Evolutionary conservation across 2,113 vertebrate species (phyloP).

Genomic region (Hystrix brachyura): DNA sequence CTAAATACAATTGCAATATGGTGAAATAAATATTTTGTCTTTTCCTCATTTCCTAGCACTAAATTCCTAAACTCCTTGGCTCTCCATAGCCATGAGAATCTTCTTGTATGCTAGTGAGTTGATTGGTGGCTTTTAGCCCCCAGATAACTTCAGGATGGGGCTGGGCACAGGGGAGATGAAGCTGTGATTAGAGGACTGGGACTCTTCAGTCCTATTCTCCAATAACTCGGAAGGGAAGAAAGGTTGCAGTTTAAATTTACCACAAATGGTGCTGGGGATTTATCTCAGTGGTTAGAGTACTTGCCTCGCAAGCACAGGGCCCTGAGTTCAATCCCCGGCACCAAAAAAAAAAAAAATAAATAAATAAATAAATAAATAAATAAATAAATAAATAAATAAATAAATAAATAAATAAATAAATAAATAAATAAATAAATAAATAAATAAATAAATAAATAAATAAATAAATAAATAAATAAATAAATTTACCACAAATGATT

Average conservation of each 20-base stretch:
- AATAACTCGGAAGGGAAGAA: background rate
- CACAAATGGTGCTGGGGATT: background rate
- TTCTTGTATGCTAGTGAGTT: background rate
- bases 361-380: too few species aligned
- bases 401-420: too few species aligned
- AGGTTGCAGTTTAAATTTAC: background rate
- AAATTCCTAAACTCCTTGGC: background rate
- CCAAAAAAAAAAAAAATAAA: too few species aligned
- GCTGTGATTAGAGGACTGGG: background rate
- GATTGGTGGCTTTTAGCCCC: background rate
- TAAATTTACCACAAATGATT: background rate
- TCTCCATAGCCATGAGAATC: background rate
- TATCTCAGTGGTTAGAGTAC: too few species aligned
- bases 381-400: background rate
- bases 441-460: too few species aligned
- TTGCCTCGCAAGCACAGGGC: too few species aligned
- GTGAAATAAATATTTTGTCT: background rate
- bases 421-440: background rate
- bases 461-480: too few species aligned
- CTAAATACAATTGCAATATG: background rate
- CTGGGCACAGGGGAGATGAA: background rate
- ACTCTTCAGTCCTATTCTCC: background rate
- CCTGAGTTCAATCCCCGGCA: too few species aligned
- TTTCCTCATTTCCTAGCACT: background rate
- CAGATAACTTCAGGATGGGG: background rate